phyloP scores from a whole-genome alignment of 2,797 vertebrate species.

The Syngnathus acus region DNA sequence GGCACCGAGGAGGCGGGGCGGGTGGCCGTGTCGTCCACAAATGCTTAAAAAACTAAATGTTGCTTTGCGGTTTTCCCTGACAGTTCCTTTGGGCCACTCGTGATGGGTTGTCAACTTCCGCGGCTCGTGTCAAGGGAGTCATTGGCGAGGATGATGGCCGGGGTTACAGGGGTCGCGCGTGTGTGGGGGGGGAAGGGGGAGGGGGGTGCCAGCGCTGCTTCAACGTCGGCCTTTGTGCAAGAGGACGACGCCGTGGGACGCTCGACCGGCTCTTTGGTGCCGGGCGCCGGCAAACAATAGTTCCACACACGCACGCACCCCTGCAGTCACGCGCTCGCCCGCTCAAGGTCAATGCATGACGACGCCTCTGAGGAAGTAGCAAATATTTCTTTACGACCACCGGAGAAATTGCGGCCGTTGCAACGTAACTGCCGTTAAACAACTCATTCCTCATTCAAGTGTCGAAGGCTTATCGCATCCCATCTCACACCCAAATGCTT shows the following conservation, averaged over 20 bases:
- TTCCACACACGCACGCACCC: background rate
- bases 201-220: background rate
- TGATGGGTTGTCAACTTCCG: background rate
- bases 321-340: background rate
- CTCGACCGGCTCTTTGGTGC: background rate
- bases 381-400: conserved; percentile 3
- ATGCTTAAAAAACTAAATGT: background rate
- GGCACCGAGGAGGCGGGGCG: background rate
- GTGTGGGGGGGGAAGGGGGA: too few relatives aligned
- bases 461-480: conserved; percentile 16
- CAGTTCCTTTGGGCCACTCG: too few relatives aligned
- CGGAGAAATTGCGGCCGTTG: conserved; percentile 9
- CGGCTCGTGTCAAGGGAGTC: background rate
- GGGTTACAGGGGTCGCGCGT: background rate
- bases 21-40: background rate
- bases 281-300: background rate
- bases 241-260: background rate
- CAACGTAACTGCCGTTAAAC: background rate
- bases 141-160: background rate
- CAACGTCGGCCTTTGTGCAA: background rate
- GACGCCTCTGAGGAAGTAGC: background rate
- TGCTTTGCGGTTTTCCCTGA: background rate
- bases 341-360: background rate
- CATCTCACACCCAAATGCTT: conserved; percentile 27
- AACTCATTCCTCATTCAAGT: background rate